Percentiles rank a stretch among this genome's conserved stretches.
Conservation (phyloP, 2,113 vertebrate species). For the Ceyx cyanopectus region DNA sequence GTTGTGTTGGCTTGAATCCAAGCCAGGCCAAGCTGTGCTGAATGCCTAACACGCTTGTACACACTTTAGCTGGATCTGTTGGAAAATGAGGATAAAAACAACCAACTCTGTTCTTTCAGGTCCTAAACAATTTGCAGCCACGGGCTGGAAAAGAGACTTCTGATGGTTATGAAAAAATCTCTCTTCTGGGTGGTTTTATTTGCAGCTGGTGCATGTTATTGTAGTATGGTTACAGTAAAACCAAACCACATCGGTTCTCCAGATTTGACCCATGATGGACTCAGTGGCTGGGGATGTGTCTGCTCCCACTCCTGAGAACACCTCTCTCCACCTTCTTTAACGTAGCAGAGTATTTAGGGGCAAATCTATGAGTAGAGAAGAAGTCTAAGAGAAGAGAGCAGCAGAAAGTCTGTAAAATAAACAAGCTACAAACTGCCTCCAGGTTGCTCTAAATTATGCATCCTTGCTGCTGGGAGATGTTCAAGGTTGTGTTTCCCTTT, state of each 20-base stretch:
- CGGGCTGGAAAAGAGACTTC: neutral
- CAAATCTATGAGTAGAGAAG: neutral
- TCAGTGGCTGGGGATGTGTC: neutral
- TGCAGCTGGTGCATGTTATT: neutral
- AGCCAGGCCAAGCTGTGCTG: neutral
- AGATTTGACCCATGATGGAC: neutral
- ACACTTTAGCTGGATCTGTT: neutral
- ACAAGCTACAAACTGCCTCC: neutral
- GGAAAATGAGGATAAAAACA: neutral
- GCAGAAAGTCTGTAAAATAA: slow-evolving; percentile 22
- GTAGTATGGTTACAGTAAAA: neutral
- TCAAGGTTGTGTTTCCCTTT: slow-evolving; percentile 23
- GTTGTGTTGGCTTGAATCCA: neutral
- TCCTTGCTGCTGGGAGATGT: neutral
- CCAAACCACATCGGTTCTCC: neutral
- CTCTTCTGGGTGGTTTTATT: neutral
- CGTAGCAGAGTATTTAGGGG: neutral
- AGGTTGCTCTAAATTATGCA: slow-evolving; percentile 2
- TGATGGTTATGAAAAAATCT: neutral
- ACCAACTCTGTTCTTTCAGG: neutral
- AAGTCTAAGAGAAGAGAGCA: neutral
- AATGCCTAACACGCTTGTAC: rapidly evolving
- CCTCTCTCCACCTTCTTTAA: neutral
- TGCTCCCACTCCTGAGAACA: neutral
- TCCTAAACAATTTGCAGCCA: neutral